phyloP scores from a whole-genome alignment of 2,888 invertebrate species.

The Heliconius aoede region DNA sequence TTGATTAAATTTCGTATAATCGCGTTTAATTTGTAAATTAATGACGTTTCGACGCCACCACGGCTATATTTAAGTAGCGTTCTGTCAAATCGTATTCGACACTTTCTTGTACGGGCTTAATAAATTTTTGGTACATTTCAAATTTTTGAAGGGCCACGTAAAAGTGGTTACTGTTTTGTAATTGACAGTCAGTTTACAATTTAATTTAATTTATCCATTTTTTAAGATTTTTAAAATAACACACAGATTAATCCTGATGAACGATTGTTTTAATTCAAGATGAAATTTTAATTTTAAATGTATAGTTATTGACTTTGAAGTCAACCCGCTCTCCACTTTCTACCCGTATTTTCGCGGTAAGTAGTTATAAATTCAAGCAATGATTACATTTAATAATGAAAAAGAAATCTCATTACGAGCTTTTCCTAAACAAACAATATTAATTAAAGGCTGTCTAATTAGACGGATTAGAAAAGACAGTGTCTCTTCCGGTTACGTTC shows the following conservation, averaged over 20 bases:
- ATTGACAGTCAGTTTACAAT: not conserved
- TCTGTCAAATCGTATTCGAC: conserved; percentile 8
- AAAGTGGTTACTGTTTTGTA: not conserved
- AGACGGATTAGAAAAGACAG: conserved; percentile 36
- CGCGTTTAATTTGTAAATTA: conserved; percentile 38
- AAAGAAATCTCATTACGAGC: conserved; percentile 18
- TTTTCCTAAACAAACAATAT: conserved; percentile 27
- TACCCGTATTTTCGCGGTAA: no score
- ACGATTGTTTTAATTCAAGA: no score
- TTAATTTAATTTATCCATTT: not conserved
- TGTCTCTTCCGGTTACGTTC: conserved; percentile 14
- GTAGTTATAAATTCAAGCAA: not conserved
- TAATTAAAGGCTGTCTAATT: conserved; percentile 34
- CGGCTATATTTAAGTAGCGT: conserved; percentile 27
- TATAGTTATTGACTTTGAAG: no score
- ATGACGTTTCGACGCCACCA: conserved; percentile 25
- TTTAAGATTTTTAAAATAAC: no score
- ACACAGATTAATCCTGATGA: no score
- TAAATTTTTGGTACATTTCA: conserved; percentile 20
- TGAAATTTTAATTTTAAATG: no score
- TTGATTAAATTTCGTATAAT: conserved; percentile 42
- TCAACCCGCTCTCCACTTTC: no score
- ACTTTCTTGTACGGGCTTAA: conserved; percentile 31
- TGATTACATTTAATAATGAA: not conserved
- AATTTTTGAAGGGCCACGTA: conserved; percentile 14